These are phyloP conservation scores for Acleris sparsana DNA, from an alignment of 2,888 invertebrate species.

Conservation along the genomic window DNA sequence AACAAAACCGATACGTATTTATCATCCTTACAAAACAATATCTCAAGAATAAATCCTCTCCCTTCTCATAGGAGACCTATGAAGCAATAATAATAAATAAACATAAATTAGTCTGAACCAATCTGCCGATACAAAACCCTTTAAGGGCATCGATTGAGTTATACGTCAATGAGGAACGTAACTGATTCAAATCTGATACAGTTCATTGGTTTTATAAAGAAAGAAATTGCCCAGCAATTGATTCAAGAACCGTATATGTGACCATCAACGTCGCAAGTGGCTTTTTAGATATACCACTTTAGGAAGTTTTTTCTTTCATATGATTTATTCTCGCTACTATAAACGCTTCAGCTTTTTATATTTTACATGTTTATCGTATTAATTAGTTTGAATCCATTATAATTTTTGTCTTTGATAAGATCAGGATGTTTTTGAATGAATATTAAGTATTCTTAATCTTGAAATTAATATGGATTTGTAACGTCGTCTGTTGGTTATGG, in stretches of 20 bases:
- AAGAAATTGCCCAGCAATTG: conserved; percentile 52
- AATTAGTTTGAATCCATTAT: conserved; percentile 32
- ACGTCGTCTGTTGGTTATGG: conserved; percentile 22
- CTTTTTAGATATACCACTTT: conserved; percentile 27
- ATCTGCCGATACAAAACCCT: conserved; percentile 51
- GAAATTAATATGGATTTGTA: conserved; percentile 36
- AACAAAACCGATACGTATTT: conserved; percentile 6
- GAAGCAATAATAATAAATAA: conserved; percentile 52
- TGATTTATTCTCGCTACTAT: conserved; percentile 34
- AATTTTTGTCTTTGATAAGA: conserved; percentile 23
- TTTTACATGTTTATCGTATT: conserved; percentile 21
- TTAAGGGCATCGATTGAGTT: conserved; percentile 65
- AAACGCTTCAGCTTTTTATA: conserved; percentile 9
- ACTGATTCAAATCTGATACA: conserved; percentile 65
- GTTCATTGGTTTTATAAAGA: conserved; percentile 62
- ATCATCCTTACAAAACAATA: conserved; percentile 30
- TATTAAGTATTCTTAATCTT: conserved; percentile 25
- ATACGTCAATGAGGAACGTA: conserved; percentile 63
- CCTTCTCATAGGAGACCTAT: conserved; percentile 35
- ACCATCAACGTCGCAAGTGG: conserved; percentile 27
- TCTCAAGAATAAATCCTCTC: conserved; percentile 35
- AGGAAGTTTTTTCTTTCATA: conserved; percentile 12
- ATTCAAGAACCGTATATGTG: conserved; percentile 39
- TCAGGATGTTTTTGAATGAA: conserved; percentile 24
- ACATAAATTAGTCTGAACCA: conserved; percentile 55